Conservation (phyloP, 2,113 vertebrate genomes). For the Conger conger region DNA sequence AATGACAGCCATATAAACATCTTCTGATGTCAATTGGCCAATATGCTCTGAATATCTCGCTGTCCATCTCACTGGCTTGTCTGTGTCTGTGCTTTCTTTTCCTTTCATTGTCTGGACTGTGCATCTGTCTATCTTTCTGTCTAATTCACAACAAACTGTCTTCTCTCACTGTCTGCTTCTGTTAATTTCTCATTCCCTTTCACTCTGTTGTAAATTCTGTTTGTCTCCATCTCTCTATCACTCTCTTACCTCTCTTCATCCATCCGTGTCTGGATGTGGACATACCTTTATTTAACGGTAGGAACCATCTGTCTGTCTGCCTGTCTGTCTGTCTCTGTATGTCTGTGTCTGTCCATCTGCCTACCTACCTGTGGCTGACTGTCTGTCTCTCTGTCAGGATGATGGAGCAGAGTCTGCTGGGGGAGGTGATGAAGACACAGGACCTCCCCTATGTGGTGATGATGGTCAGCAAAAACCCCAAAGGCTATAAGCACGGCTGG, state of each 20-base stretch:
- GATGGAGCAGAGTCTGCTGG: constrained; percentile 79
- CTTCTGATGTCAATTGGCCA: background rate
- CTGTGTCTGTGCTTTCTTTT: background rate
- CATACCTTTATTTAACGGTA: too few relatives aligned
- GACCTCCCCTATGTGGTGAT: constrained; percentile 75
- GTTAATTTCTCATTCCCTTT: background rate
- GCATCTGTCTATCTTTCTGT: too few relatives aligned
- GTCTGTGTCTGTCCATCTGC: background rate
- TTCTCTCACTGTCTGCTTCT: background rate
- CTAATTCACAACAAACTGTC: too few relatives aligned
- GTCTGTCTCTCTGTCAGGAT: background rate
- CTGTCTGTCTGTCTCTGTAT: background rate
- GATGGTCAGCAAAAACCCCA: constrained; percentile 73
- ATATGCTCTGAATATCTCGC: background rate
- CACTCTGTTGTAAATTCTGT: background rate
- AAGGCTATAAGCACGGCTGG: constrained; percentile 78
- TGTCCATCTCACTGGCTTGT: background rate
- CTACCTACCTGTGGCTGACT: too few relatives aligned
- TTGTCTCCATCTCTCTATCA: background rate
- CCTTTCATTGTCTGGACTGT: too few relatives aligned
- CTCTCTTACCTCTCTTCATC: background rate
- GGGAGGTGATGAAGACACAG: constrained; percentile 82
- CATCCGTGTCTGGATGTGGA: background rate
- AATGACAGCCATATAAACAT: background rate
- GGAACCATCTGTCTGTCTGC: too few relatives aligned